Conservation (phyloP, 2,113 vertebrate species). For the Myodes glareolus region DNA sequence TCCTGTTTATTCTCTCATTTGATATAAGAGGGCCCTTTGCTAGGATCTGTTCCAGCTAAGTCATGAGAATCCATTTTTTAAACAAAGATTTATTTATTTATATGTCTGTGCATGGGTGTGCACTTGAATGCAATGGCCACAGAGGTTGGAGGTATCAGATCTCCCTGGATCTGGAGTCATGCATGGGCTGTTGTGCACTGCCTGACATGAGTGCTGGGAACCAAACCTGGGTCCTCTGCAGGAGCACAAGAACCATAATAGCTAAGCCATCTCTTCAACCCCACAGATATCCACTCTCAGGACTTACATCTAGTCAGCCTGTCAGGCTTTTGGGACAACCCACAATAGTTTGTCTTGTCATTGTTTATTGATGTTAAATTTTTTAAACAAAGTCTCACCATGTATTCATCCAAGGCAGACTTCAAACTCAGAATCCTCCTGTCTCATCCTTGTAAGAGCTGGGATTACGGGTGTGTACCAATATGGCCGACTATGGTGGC, state of each 20-base stretch:
- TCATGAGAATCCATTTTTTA: background rate
- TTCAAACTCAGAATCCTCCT: background rate
- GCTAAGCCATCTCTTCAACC: no score
- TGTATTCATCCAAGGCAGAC: background rate
- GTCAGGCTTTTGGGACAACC: background rate
- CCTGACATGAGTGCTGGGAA: background rate
- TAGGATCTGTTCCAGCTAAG: background rate
- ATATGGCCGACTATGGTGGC: background rate
- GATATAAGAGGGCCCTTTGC: background rate
- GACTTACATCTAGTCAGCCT: background rate
- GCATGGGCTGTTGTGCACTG: background rate
- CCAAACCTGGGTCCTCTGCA: background rate
- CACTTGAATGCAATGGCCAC: background rate
- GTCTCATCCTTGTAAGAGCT: no score
- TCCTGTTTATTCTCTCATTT: background rate
- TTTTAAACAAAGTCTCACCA: background rate
- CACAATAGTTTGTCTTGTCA: background rate
- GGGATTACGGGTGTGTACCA: no score
- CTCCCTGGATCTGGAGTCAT: background rate
- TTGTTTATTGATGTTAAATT: background rate
- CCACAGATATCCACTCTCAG: background rate
- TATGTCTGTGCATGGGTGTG: background rate
- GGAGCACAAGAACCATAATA: background rate
- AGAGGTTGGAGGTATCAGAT: background rate
- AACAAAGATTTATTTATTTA: background rate